Percentiles rank a stretch among this genome's conserved stretches.
phyloP scores from a whole-genome alignment of 1,140 invertebrate species.

The Tetramorium alpestre region DNA sequence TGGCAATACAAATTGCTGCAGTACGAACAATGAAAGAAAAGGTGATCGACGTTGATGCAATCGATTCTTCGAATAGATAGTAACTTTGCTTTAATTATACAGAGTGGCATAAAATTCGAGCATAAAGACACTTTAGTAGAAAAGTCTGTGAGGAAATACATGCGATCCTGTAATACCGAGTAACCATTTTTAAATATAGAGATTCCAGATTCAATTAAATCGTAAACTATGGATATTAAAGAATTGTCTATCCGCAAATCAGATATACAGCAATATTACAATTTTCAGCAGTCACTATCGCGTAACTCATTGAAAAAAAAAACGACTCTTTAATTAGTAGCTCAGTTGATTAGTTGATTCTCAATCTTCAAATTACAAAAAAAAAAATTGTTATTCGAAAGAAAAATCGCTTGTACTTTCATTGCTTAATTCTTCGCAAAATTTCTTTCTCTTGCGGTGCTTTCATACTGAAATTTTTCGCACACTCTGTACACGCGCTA shows the following conservation, averaged over 20 bases:
- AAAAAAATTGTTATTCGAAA: not conserved
- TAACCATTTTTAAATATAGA: conserved; percentile 10
- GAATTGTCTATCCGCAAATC: not conserved
- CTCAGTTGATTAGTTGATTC: not conserved
- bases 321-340: not conserved
- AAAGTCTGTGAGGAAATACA: not conserved
- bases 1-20: not conserved
- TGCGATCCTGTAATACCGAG: not conserved
- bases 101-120: conserved; percentile 19
- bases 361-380: not conserved
- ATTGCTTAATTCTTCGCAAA: not conserved
- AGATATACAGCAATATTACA: not conserved
- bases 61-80: conserved; percentile 2
- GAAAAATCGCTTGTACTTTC: not conserved
- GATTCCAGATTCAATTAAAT: not conserved
- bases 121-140: not conserved
- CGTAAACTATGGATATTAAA: not conserved
- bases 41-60: conserved; percentile 28
- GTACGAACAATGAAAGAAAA: not conserved
- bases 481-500: conserved; percentile 12
- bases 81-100: conserved; percentile 34
- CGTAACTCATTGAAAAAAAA: not conserved
- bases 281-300: not conserved
- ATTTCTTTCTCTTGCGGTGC: not conserved
- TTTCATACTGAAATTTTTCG: conserved; percentile 26